phyloP scores from a whole-genome alignment of 2,797 vertebrate species.

The Nannoperca obscura region DNA sequence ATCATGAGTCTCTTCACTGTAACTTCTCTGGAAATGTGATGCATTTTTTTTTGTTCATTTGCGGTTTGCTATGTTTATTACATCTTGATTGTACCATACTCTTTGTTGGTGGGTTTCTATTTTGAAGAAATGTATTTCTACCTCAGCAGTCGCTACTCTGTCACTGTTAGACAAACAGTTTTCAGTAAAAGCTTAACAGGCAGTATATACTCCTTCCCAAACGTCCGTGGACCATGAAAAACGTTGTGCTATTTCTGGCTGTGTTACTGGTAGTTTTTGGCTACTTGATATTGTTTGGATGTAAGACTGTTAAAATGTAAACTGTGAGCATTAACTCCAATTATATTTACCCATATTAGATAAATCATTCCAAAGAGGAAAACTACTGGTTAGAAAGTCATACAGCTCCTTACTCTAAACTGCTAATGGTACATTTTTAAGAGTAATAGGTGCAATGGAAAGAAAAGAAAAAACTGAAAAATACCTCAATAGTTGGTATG shows the following conservation, averaged over 20 bases:
- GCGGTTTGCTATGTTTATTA: conserved; percentile 22
- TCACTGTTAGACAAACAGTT: conserved; percentile 6
- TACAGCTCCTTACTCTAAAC: background rate
- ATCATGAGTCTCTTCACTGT: conserved; percentile 6
- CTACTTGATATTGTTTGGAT: conserved; percentile 14
- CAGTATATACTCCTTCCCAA: background rate
- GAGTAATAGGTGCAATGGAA: background rate
- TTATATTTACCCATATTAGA: background rate
- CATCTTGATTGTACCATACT: background rate
- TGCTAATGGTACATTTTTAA: background rate
- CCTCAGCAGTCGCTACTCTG: background rate
- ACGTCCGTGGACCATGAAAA: conserved; percentile 5
- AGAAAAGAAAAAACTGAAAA: background rate
- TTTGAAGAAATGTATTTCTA: background rate
- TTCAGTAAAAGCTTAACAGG: conserved; percentile 7
- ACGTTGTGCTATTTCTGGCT: conserved; percentile 15
- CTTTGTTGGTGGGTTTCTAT: background rate
- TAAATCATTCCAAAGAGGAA: background rate
- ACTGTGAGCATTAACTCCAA: conserved; percentile 2
- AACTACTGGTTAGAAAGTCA: background rate
- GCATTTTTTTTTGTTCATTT: conserved; percentile 2
- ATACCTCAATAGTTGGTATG: background rate
- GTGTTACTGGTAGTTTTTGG: conserved; percentile 19
- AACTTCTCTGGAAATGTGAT: conserved; percentile 43
- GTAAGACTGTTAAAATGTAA: conserved; percentile 25